These are phyloP conservation scores for Sussaba pulchella DNA, from an alignment of 2,888 invertebrate species.

Conservation along the genomic window DNA sequence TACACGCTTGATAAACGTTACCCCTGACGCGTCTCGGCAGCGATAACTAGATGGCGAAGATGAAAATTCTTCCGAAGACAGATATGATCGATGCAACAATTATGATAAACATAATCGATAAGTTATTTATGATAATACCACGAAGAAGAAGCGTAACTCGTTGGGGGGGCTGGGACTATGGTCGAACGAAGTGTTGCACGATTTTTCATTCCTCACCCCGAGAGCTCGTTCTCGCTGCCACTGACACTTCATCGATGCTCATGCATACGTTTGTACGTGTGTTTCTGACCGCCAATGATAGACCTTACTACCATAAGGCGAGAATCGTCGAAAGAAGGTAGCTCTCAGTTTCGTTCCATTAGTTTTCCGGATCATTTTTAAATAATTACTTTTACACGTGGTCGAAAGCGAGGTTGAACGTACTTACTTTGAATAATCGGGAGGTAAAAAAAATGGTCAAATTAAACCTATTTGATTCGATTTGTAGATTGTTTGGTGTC, in stretches of 20 bases:
- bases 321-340: no score
- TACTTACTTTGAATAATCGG: no score
- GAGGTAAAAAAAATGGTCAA: no score
- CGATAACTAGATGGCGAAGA: conserved; percentile 44
- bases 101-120: conserved; percentile 65
- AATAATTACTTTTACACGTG: no score
- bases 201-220: conserved; percentile 6
- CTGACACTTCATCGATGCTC: conserved; percentile 10
- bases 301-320: no score
- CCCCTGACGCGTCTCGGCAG: conserved; percentile 17
- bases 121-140: conserved; percentile 62
- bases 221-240: conserved; percentile 5
- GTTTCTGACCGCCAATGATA: neutral
- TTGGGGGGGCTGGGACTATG: neutral
- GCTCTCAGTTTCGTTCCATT: no score
- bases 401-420: no score
- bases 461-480: no score
- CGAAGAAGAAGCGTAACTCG: conserved; percentile 23
- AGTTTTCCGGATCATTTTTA: no score
- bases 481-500: no score
- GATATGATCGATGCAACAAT: conserved; percentile 60
- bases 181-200: neutral
- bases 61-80: conserved; percentile 51
- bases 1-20: conserved; percentile 4
- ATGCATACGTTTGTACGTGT: neutral